Base-by-base conservation (phyloP, 2,113 vertebrate species). In the Heterocephalus glaber region DNA sequence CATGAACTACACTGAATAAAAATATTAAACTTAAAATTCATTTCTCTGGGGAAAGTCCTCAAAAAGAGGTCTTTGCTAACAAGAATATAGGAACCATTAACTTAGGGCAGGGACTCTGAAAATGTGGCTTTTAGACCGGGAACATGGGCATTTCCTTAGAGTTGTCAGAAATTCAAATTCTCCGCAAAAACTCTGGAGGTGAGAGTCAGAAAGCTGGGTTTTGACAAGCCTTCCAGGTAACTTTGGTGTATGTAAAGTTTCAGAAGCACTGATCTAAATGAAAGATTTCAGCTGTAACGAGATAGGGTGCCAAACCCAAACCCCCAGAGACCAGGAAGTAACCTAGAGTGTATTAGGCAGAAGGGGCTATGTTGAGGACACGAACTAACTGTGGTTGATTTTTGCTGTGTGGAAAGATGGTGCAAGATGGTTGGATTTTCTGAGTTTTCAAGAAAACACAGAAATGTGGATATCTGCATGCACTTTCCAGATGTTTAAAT, bases 381-480 rank as follows among this genome's bases (percentile, higher is more conserved):
- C 5, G 6, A 68, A 30, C 16, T 26, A 49, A 26, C 47, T 35
- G 0, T 5, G 41, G 49, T 10, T 66, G 54, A 47, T 61, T 95
- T 95, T 87, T 44, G 33, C 52, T 82, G 38, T 8, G 0, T 44
- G 79, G 54, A 89, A 94, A 70, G 61, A 77, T 92, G 52, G 7
- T 58, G 11, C 17, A 2, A 49, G 52, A 26, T 9, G 33, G 11
- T 63, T 68, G 20, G 13, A 35, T n/a, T 35, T 10, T 63, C 49
- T 49, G 89, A 41, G 47, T 68, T 70, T 92, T 83, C 72, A 56
- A 89, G 68, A 81, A 54, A 82, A 89, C 22, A 63, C 13, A 90
- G 74, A 63, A 61, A 65, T 47, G 28, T 89, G 74, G 72, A 14
- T 84, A 44, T 92, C 54, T 60, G 3, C 8, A 26, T 63, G 60